Base-by-base conservation (phyloP, 2,888 invertebrate species). In the Chrysomela aeneicollis region DNA sequence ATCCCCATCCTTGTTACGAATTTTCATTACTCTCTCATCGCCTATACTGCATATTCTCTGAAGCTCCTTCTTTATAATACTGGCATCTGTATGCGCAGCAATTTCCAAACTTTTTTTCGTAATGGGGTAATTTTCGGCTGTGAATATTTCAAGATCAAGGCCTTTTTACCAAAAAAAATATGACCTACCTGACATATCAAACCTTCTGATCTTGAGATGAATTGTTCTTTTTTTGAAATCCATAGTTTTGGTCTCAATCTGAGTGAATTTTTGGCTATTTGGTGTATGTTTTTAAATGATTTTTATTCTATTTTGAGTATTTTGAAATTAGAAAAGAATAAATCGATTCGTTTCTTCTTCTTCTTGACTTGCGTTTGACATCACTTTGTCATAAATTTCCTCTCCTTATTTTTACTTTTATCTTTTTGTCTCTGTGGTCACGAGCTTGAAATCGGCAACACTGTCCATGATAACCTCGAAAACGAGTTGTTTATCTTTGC, bases 21-120 rank as follows among this genome's bases (percentile, higher is more conserved):
- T 74, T 77, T 85, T 85, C 37, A 85, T 76, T 32, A 85, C 83
- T 76, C 82, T 79, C 59, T 82, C 80, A 35, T 81, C 79, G 26
- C 71, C 66, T 30, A 82, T 71, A 42, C 77, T 72, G 64, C 82
- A 81, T 50, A 79, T 72, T 62, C 71, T 73, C 57, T 78, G 73
- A 4, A 82, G 69, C 72, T 79, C 76, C 15, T 68, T 66, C 61
- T 80, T 82, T 46, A 82, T 72, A 12, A 70, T 64, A 42, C 72
- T 72, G 61, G 78, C 80, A 62, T 77, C 78, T 42, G 76, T 71
- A 59, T 76, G 71, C 5, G 77, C 70, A 61, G 78, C 71, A 12
- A 82, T 67, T 68, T 77, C 74, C 19, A 82, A 71, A 30, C 73
- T 72, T 66, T 75, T 75, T 60, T 75, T 72, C 52, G 74, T 72